Conservation (phyloP, 2,888 invertebrate species). For the Lacanobia oleracea region DNA sequence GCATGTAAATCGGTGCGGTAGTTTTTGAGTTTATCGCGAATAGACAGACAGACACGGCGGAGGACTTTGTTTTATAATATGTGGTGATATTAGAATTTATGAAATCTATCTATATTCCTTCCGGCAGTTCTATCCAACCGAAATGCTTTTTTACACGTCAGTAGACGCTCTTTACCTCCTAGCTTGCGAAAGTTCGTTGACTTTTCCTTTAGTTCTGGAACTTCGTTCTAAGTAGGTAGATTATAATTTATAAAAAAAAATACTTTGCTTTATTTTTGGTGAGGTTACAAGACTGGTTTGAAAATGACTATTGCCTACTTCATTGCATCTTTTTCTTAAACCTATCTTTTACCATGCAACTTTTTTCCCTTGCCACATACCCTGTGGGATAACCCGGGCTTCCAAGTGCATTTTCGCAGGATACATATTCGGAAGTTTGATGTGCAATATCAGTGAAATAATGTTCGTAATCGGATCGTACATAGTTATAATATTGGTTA, state of each 20-base stretch:
- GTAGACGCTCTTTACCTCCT: conserved; percentile 22
- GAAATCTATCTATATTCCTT: no score
- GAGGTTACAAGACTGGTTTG: not conserved
- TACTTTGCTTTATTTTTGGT: conserved; percentile 16
- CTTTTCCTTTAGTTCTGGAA: conserved; percentile 33
- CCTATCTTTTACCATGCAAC: not conserved
- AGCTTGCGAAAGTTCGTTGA: conserved; percentile 42
- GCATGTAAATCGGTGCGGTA: no score
- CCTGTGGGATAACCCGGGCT: not conserved
- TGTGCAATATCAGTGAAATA: no score
- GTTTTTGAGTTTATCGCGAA: no score
- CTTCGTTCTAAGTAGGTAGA: conserved; percentile 13
- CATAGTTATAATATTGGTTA: not conserved
- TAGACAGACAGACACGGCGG: no score
- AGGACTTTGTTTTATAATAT: no score
- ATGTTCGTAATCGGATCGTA: no score
- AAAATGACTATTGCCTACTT: no score
- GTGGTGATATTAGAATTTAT: no score
- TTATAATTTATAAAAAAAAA: conserved; percentile 30
- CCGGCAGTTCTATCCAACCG: no score
- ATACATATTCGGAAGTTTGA: not conserved
- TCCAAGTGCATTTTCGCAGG: not conserved
- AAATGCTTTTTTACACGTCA: no score
- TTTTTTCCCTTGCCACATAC: not conserved
- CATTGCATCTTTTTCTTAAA: not conserved